Conservation (phyloP, 2,888 invertebrate genomes). For the Linyphia triangularis region DNA sequence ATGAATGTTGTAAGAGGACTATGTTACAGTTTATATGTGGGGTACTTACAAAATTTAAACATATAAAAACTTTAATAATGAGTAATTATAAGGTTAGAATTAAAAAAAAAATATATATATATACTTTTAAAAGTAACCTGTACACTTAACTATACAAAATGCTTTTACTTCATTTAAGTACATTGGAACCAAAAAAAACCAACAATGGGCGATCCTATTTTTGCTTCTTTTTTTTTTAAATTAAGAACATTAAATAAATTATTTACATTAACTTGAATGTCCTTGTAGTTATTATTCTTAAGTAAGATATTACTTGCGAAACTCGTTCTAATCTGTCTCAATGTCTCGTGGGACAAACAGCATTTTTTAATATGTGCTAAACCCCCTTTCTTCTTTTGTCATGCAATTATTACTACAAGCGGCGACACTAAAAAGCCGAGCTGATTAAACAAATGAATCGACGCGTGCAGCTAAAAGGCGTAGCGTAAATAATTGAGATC, state of each 20-base stretch:
- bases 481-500: constrained; percentile 66
- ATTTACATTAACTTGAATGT: background rate
- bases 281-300: background rate
- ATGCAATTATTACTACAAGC: constrained; percentile 59
- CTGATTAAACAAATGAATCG: constrained; percentile 72
- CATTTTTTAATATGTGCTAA: constrained; percentile 27
- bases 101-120: too few relatives aligned
- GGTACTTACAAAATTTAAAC: too few relatives aligned
- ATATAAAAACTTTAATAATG: too few relatives aligned
- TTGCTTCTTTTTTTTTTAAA: too few relatives aligned
- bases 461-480: constrained; percentile 48
- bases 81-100: too few relatives aligned
- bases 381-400: constrained; percentile 23
- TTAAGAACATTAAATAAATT: background rate
- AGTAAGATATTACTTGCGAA: background rate
- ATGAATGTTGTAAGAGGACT: too few relatives aligned
- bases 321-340: background rate
- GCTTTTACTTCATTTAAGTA: too few relatives aligned
- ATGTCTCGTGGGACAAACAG: background rate
- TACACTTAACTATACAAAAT: too few relatives aligned
- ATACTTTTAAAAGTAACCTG: too few relatives aligned
- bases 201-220: too few relatives aligned
- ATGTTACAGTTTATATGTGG: too few relatives aligned
- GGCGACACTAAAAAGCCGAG: constrained; percentile 68
- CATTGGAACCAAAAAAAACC: too few relatives aligned